Base-by-base conservation (phyloP, 2,113 vertebrate genomes). In the Macaca nemestrina region DNA sequence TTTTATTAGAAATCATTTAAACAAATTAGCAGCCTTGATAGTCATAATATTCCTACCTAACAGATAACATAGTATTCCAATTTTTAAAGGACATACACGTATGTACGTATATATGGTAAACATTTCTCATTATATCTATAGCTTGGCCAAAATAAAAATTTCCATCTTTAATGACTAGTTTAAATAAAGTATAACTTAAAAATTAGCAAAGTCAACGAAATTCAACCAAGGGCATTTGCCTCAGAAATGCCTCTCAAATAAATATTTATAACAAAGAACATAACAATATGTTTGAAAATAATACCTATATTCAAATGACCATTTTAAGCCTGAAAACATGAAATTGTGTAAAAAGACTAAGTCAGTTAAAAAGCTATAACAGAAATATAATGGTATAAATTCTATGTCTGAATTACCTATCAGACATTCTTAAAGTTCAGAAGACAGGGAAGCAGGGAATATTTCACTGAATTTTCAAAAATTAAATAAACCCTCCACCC, bases 1-100 rank as follows among this genome's bases (percentile, higher is more conserved):
- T 73, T 83, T 92, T 73, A 83, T 73, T 73, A 83, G 9, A 94
- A 70, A 90, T 70, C 70, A 75, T 43, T 88, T 88, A 88, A 94
- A 73, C 55, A 93, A 59, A 79, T n/a, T 84, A 90, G 59, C 52
- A 85, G 50, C 12, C 43, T 59, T 78, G 16, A 61, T 35, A 79
- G 14, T 76, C 45, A 72, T 6, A 82, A 55, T 45, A 87, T 78
- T 87, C 30, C 27, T 57, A 93, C 27, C 30, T 64, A 75, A 75
- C 40, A 78, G 40, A 90, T n/a, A 91, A 25, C 14, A 92, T 5
- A 22, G 9, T n/a, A 48, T 25, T 72, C 55, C 90, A 48, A 30
- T 83, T 92, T 82, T 83, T 70, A 64, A 94, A 72, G 40, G 50
- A 70, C 11, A 80, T 13, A 79, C 40, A 87, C 6, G 1, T 27